phyloP scores from a whole-genome alignment of 2,113 vertebrate genomes.

The Eretmochelys imbricata region DNA sequence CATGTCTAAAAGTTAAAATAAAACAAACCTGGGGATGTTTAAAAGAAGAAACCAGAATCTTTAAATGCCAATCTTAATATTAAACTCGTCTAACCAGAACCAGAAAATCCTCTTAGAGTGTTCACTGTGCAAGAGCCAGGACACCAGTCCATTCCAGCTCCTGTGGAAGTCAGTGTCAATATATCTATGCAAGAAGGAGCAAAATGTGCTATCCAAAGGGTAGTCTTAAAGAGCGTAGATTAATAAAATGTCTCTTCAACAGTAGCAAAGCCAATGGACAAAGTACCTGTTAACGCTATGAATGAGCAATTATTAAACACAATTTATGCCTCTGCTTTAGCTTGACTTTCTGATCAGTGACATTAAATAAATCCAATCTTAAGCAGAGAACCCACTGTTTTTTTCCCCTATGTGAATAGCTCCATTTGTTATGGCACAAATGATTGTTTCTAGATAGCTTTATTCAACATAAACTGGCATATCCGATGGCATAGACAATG shows the following conservation, averaged over 20 bases:
- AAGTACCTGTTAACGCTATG: neutral
- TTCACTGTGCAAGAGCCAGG: neutral
- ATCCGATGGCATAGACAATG: neutral
- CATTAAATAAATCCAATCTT: neutral
- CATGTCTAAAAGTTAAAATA: neutral
- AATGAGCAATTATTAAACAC: neutral
- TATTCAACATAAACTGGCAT: neutral
- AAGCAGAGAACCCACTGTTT: neutral
- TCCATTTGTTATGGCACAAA: neutral
- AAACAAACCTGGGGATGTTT: neutral
- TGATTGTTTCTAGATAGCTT: rapidly evolving
- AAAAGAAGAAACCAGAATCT: neutral
- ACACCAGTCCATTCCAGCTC: neutral
- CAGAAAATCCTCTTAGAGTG: neutral
- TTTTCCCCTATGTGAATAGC: neutral
- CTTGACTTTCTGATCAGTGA: neutral
- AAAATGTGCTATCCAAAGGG: neutral
- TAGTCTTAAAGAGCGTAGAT: neutral
- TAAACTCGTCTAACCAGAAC: neutral
- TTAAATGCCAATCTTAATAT: neutral
- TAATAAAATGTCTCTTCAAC: neutral
- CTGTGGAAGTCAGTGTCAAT: neutral
- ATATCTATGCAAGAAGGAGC: neutral
- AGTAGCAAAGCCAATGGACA: neutral
- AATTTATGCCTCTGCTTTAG: neutral